Conservation (phyloP, 2,113 vertebrate species). For the Coturnix japonica region DNA sequence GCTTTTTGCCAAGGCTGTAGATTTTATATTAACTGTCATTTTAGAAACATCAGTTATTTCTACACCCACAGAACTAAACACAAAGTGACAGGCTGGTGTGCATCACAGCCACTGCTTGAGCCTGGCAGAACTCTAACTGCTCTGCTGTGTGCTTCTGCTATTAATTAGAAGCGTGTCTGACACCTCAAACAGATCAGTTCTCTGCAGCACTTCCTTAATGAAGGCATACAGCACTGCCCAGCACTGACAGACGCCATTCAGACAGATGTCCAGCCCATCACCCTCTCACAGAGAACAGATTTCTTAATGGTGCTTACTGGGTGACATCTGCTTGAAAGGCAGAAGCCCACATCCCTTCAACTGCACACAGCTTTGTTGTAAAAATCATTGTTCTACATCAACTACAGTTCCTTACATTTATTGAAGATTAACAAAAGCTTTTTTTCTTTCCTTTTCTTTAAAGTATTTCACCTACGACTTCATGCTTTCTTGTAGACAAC, state of each 20-base stretch:
- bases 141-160: accelerated
- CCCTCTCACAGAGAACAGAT: background rate
- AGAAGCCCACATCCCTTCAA: background rate
- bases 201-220: background rate
- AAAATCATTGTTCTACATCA: background rate
- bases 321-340: constrained; percentile 60
- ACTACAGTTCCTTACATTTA: background rate
- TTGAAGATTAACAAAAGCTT: too few species aligned
- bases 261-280: constrained; percentile 48
- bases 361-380: background rate
- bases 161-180: background rate
- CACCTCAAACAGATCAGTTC: background rate
- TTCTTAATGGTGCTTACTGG: background rate
- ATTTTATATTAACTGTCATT: constrained; percentile 25
- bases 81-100: background rate
- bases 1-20: constrained; percentile 34
- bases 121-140: background rate
- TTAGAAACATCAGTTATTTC: constrained; percentile 68
- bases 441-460: too few species aligned
- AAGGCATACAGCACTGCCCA: background rate
- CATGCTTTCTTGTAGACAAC: background rate
- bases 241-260: constrained; percentile 45
- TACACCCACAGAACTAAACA: constrained; percentile 50
- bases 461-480: background rate
- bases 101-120: background rate